Conservation (phyloP, 2,113 vertebrate species). For the Pristiophorus japonicus region DNA sequence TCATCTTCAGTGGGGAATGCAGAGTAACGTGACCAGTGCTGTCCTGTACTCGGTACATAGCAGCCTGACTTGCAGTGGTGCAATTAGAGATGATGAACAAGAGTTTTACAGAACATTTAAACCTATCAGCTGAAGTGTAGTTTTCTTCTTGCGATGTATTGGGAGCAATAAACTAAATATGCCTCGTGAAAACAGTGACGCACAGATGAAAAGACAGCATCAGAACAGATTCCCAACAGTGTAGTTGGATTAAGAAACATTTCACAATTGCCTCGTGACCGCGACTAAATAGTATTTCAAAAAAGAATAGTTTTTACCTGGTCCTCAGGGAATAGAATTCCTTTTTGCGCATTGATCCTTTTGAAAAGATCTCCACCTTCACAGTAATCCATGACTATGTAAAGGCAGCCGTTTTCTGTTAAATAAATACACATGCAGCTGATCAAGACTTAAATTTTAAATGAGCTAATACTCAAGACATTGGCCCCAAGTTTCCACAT, state of each 20-base stretch:
- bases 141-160: constrained; percentile 48
- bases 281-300: background rate
- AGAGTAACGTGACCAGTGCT: background rate
- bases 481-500: no score
- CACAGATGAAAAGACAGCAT: constrained; percentile 31
- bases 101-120: background rate
- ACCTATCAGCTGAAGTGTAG: background rate
- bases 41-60: background rate
- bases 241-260: background rate
- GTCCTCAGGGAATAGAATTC: constrained; percentile 78
- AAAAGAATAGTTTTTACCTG: constrained; percentile 62
- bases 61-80: background rate
- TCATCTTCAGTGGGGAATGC: background rate
- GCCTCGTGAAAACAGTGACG: background rate
- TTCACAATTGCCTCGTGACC: background rate
- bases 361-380: constrained; percentile 95
- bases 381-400: constrained; percentile 98
- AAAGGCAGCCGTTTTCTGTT: constrained; percentile 84
- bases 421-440: constrained; percentile 39
- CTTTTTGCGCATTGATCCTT: constrained; percentile 93
- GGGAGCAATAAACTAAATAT: constrained; percentile 18
- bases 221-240: constrained; percentile 23
- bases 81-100: background rate
- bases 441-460: background rate
- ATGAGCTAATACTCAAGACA: constrained; percentile 44